Evolutionary conservation across 2,113 vertebrate genomes (phyloP).

Genomic region (Toxostoma redivivum): DNA sequence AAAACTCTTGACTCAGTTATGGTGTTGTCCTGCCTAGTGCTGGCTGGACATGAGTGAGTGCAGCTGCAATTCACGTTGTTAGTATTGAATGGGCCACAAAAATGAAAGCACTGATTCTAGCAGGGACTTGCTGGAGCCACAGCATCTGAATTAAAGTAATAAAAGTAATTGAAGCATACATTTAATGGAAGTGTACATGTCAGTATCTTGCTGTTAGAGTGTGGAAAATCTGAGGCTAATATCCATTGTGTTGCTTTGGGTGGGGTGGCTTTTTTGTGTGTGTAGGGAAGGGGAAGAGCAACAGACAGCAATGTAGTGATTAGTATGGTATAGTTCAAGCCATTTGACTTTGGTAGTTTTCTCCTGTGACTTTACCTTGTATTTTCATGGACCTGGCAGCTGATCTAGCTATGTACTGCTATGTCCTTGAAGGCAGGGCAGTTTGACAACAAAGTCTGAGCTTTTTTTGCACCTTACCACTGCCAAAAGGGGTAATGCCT

Average conservation of each 20-base stretch:
- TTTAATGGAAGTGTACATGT: background rate
- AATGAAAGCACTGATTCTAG: background rate
- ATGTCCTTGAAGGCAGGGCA: background rate
- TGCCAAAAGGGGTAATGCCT: background rate
- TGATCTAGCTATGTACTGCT: background rate
- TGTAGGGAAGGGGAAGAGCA: background rate
- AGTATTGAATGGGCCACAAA: background rate
- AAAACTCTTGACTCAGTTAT: background rate
- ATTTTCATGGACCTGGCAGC: background rate
- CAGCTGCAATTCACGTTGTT: background rate
- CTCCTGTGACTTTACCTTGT: background rate
- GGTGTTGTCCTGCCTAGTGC: background rate
- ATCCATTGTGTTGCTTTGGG: background rate
- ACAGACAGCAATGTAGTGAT: background rate
- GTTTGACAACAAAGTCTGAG: background rate
- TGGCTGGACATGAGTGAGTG: background rate
- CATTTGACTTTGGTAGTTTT: background rate
- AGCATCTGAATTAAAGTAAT: background rate
- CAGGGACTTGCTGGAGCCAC: background rate
- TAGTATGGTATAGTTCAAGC: background rate
- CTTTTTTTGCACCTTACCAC: background rate
- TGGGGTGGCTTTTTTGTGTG: background rate
- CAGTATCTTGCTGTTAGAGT: background rate
- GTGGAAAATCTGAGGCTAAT: background rate
- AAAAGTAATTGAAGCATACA: background rate